Conservation (phyloP, 2,888 invertebrate genomes). For the Desoria tigrina region DNA sequence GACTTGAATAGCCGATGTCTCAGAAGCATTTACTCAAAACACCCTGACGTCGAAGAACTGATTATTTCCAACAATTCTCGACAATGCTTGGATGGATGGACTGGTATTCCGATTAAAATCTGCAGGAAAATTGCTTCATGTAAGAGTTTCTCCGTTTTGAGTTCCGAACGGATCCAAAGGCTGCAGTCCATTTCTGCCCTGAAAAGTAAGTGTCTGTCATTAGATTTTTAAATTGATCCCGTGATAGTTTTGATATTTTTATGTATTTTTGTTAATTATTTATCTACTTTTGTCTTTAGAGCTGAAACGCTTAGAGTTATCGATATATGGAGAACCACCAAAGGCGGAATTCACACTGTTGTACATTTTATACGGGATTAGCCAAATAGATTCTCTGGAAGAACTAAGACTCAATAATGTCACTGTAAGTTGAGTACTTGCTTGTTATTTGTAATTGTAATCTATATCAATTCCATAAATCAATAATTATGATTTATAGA, state of each 20-base stretch:
- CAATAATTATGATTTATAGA: slow-evolving; percentile 27
- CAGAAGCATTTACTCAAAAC: slow-evolving; percentile 21
- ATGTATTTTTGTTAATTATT: neutral
- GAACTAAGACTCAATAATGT: slow-evolving; percentile 27
- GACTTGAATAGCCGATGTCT: slow-evolving; percentile 25
- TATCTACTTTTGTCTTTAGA: slow-evolving; percentile 18
- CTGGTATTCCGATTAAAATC: slow-evolving; percentile 33
- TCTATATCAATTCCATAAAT: neutral
- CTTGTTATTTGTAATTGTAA: neutral
- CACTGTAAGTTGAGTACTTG: slow-evolving; percentile 17
- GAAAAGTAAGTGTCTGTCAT: slow-evolving; percentile 30
- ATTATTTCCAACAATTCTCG: slow-evolving; percentile 11
- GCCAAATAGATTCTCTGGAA: slow-evolving; percentile 16
- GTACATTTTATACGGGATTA: slow-evolving; percentile 31
- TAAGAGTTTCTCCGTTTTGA: slow-evolving; percentile 28
- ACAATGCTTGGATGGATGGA: slow-evolving; percentile 33
- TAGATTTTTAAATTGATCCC: neutral
- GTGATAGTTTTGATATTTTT: neutral
- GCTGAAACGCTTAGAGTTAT: slow-evolving; percentile 24
- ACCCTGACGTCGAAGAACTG: slow-evolving; percentile 28
- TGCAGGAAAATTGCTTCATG: slow-evolving; percentile 30
- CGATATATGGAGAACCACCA: slow-evolving; percentile 23
- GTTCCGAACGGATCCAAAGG: neutral
- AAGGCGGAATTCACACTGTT: slow-evolving; percentile 25
- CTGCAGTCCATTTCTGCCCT: slow-evolving; percentile 15